Base-by-base conservation (phyloP, 2,113 vertebrate genomes). In the Oostethus manadensis region DNA sequence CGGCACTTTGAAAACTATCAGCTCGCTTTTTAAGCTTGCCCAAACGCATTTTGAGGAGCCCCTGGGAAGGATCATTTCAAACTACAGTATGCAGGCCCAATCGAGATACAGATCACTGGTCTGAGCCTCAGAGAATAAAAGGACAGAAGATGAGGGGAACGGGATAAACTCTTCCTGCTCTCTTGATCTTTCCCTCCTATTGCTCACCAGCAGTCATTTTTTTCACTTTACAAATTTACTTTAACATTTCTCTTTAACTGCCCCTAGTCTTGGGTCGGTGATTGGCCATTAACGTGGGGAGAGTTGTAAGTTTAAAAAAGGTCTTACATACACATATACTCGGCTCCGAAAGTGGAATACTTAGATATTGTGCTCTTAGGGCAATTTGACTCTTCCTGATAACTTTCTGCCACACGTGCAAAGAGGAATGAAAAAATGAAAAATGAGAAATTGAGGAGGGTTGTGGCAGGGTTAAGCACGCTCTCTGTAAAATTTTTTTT, bases 1-100 rank as follows among this genome's bases (percentile, higher is more conserved):
- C 69, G 69, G 62, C 60, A 63, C 84, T 87, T 82, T 85, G 84
- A 86, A 83, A 79, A 56, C 82, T 80, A 86, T 88, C 88, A 79
- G 74, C 54, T 75, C 56, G 63, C 80, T 88, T 87, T n/a, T 88
- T 64, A 86, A 74, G 74, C 68, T 69, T 51, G 77, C 71, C 61
- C 78, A 87, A 89, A 86, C 84, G 61, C 76, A 69, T 70, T 74
- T 64, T 68, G 73, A 71, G 84, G 77, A 78, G 70, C 75, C 73
- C 73, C 60, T 22, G 85, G 79, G 78, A 77, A 58, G 73, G 80
- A 81, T 67, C 65, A n/a, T 69, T 67, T 64, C 69, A 54, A 79
- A 80, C 73, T 70, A n/a, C n/a, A n/a, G n/a, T n/a, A 75, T 76
- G 79, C 74, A 68, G 66, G 70, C 70, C 62, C 56, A 66, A 76